phyloP scores from a whole-genome alignment of 2,113 vertebrate genomes.

The Eulacestoma nigropectus region DNA sequence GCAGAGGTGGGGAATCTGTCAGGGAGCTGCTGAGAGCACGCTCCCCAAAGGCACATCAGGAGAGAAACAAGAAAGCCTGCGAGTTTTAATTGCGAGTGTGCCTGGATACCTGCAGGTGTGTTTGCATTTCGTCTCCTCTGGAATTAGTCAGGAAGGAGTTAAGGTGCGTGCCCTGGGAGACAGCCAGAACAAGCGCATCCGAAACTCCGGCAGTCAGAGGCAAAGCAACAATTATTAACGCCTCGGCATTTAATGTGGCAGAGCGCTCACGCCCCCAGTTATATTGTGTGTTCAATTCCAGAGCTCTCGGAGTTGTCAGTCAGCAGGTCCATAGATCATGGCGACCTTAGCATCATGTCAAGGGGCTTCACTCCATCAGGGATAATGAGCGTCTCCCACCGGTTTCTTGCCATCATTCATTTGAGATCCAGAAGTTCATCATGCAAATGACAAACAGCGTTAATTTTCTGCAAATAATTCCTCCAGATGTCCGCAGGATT shows the following conservation, averaged over 20 bases:
- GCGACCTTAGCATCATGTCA: slow-evolving; percentile 50
- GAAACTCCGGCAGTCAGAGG: neutral
- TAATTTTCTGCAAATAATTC: slow-evolving; percentile 76
- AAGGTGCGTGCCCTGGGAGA: neutral
- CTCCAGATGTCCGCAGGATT: slow-evolving; percentile 65
- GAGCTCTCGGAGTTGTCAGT: slow-evolving; percentile 29
- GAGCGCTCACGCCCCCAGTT: neutral
- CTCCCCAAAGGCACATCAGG: neutral
- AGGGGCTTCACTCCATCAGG: slow-evolving; percentile 49
- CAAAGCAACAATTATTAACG: slow-evolving; percentile 34
- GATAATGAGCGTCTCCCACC: slow-evolving; percentile 66
- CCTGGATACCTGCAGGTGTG: neutral
- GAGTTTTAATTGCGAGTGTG: neutral
- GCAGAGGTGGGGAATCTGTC: neutral
- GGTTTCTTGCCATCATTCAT: slow-evolving; percentile 59
- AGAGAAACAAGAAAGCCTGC: neutral
- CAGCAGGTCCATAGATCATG: slow-evolving; percentile 53
- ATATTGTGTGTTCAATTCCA: slow-evolving; percentile 33
- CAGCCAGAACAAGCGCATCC: neutral
- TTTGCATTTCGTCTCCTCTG: neutral
- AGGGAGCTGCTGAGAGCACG: neutral
- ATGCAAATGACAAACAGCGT: slow-evolving; percentile 62
- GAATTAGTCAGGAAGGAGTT: neutral
- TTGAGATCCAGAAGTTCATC: slow-evolving; percentile 62
- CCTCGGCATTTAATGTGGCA: slow-evolving; percentile 36